Base-by-base conservation (phyloP, 2,797 vertebrate genomes). In the Enteromius radiatus region DNA sequence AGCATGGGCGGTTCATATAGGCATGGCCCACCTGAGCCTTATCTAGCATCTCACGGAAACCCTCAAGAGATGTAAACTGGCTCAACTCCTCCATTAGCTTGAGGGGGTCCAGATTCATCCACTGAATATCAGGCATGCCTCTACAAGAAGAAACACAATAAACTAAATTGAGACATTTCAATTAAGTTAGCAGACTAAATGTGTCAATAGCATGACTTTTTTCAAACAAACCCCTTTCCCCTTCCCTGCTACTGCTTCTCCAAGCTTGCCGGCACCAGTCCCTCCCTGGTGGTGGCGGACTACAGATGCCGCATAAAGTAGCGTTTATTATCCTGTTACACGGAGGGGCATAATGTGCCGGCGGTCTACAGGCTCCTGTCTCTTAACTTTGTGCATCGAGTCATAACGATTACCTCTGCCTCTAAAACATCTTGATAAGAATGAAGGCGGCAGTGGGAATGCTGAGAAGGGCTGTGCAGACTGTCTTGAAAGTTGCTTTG, bases 91-190 rank as follows among this genome's bases (percentile, higher is more conserved):
- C 96, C 94, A 99, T 96, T 84, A 99, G 92, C 90, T 97, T 97
- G 88, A 98, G 91, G 21, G 98, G 98, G 87, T 99, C 97, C 80
- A 99, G 93, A 90, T 99, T 99, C 92, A 97, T 98, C 98, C 98
- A 99, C 86, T 98, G 97, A 91, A 99, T 99, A 87, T 98, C 97
- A 0, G 96, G 96, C 90, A 96, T 97, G 15, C 97, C 97, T 83
- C 98, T 99, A 92, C 0, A 49, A 88, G 76, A 76, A 73, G 1
- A 38, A 41, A 78, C 41, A 78, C 59, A 17, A 63, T 31, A 61
- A 28, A 78, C 17, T 23, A 75, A 36, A 56, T 33, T 26, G 33
- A 59, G 36, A 49, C n/a, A 38, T 28, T 43, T 23, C 31, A 21
- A 28, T 54, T 14, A 64, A 67, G 31, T 26, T 41, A 28, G 17